A percentile compares a stretch with the other conserved stretches of the same genome.
Conservation (phyloP, 2,797 vertebrate genomes). For the Labroides dimidiatus region DNA sequence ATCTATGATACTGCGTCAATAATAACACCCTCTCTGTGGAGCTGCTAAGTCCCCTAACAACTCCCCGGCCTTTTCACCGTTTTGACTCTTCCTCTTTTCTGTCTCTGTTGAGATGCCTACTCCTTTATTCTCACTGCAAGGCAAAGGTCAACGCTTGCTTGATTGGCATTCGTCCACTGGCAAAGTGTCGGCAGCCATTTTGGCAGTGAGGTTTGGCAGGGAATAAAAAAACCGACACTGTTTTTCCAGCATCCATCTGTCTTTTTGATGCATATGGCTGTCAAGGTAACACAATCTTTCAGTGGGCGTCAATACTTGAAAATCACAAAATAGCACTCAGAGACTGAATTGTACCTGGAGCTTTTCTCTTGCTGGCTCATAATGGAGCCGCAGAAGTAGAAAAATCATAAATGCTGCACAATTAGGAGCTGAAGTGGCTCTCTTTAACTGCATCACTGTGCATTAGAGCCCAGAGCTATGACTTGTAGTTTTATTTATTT, state of each 20-base stretch:
- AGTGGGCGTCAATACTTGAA: slow-evolving; percentile 45
- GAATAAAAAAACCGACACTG: slow-evolving; percentile 26
- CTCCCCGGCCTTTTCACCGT: slow-evolving; percentile 8
- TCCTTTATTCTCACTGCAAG: slow-evolving; percentile 30
- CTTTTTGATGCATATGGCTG: slow-evolving; percentile 60
- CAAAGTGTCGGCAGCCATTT: slow-evolving; percentile 48
- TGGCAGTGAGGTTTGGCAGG: slow-evolving; percentile 47
- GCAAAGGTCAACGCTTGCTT: slow-evolving; percentile 56
- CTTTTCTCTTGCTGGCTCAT: slow-evolving; percentile 45
- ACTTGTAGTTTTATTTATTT: slow-evolving; percentile 30
- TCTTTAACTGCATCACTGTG: slow-evolving; percentile 14
- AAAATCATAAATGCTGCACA: slow-evolving; percentile 51
- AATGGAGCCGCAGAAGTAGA: slow-evolving; percentile 41
- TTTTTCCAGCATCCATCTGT: slow-evolving; percentile 43
- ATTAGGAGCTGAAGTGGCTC: slow-evolving; percentile 49
- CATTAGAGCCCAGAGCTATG: slow-evolving; percentile 63
- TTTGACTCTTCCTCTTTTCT: slow-evolving; percentile 5
- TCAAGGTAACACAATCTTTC: slow-evolving; percentile 57
- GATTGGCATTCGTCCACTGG: slow-evolving; percentile 51
- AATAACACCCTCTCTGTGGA: slow-evolving; percentile 34
- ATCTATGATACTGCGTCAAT: slow-evolving; percentile 60
- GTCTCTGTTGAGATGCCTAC: slow-evolving; percentile 29
- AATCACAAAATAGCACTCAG: slow-evolving; percentile 61
- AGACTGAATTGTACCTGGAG: slow-evolving; percentile 34
- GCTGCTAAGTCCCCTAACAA: slow-evolving; percentile 23